A percentile compares a stretch with the other conserved stretches of the same genome.
Evolutionary conservation across 2,888 invertebrate genomes (phyloP).

Genomic region (Pemphredon lugubris): DNA sequence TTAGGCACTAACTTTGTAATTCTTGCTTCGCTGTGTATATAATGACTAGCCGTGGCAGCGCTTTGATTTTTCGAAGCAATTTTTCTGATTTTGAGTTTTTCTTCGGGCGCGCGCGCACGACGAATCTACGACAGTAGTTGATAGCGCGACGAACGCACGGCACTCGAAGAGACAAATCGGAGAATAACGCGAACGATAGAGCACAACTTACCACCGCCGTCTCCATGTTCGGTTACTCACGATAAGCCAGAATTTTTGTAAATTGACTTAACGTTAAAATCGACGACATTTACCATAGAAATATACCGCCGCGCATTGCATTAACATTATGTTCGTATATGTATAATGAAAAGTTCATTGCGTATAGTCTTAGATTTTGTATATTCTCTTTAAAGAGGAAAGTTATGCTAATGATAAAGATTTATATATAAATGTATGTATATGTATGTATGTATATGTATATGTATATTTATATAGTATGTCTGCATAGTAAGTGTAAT

Average conservation of each 20-base stretch:
- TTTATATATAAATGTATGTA: constrained; percentile 37
- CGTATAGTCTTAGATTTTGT: constrained; percentile 70
- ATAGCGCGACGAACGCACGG: no score
- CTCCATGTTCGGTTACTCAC: constrained; percentile 41
- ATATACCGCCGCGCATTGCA: constrained; percentile 43
- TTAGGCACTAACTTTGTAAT: constrained; percentile 6
- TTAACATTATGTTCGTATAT: constrained; percentile 58
- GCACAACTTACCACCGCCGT: constrained; percentile 58
- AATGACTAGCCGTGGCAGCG: no score
- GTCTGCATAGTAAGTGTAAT: constrained; percentile 55
- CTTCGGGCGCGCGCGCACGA: no score
- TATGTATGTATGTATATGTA: constrained; percentile 32
- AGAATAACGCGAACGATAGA: no score
- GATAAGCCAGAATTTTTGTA: constrained; percentile 52
- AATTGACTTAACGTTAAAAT: constrained; percentile 39
- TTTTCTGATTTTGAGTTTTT: no score
- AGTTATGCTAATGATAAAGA: constrained; percentile 53
- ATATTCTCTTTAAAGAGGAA: constrained; percentile 61
- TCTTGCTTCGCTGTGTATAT: constrained; percentile 3
- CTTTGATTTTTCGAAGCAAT: background rate
- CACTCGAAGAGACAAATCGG: no score
- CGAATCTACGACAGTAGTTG: no score
- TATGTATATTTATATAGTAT: constrained; percentile 28
- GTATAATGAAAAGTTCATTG: constrained; percentile 56
- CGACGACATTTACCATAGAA: constrained; percentile 17